These are phyloP conservation scores for Orussus abietinus DNA, from an alignment of 1,140 invertebrate species.

Conservation along the genomic window DNA sequence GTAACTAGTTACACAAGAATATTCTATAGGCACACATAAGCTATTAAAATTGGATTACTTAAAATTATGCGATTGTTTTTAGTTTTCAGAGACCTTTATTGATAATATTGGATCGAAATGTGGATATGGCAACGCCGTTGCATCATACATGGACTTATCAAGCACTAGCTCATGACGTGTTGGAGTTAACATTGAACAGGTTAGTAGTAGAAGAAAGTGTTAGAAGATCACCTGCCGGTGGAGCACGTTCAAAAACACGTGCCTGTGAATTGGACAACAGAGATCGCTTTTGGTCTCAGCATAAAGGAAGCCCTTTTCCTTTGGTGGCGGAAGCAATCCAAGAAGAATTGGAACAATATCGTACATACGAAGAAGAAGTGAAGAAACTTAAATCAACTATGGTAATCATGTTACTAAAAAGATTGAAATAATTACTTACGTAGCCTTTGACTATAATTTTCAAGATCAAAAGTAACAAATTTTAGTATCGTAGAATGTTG, in stretches of 20 bases:
- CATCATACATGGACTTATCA: conserved; percentile 99
- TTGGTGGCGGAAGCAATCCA: conserved; percentile 97
- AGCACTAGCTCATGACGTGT: conserved; percentile 91
- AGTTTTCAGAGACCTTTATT: conserved; percentile 92
- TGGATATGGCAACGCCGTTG: conserved; percentile 95
- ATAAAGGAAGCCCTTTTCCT: conserved; percentile 96
- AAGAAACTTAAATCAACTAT: conserved; percentile 91
- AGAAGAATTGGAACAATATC: conserved; percentile 93
- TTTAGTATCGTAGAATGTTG: conserved; percentile 4
- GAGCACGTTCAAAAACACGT: conserved; percentile 70
- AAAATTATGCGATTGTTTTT: conserved; percentile 26
- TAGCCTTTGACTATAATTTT: conserved; percentile 2
- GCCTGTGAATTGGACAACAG: conserved; percentile 86
- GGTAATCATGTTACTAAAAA: conserved; percentile 46
- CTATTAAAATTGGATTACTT: background rate
- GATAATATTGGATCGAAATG: conserved; percentile 89
- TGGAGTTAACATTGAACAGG: conserved; percentile 87
- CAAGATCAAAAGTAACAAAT: conserved; percentile 7
- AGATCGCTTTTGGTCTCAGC: conserved; percentile 88
- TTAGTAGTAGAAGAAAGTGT: conserved; percentile 74
- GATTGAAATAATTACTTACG: conserved; percentile 1
- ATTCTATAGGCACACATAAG: background rate
- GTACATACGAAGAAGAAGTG: conserved; percentile 91
- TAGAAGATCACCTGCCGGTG: conserved; percentile 54
- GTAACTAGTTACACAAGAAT: conserved; percentile 26